phyloP scores from a whole-genome alignment of 2,113 vertebrate genomes.

The Cebus imitator region DNA sequence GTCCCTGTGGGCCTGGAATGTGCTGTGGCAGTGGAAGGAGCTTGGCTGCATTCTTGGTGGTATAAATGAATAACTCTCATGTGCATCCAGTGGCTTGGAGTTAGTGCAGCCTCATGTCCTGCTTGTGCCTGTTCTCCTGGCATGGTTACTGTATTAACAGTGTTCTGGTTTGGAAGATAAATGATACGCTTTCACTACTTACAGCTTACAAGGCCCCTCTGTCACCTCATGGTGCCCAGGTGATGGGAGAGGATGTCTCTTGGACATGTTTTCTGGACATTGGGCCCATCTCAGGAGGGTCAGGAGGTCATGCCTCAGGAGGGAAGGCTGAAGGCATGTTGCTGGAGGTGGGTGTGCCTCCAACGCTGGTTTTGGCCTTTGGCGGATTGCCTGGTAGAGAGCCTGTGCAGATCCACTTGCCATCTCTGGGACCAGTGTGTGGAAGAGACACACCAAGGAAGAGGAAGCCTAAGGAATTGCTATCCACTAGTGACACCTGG shows the following conservation, averaged over 20 bases:
- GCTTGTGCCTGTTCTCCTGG: neutral
- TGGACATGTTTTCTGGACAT: neutral
- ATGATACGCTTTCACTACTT: neutral
- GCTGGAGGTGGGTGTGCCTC: neutral
- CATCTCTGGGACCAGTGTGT: neutral
- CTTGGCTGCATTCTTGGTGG: neutral
- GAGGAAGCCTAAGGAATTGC: neutral
- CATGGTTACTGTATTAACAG: neutral
- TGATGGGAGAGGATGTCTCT: neutral
- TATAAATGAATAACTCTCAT: neutral
- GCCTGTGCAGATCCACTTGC: neutral
- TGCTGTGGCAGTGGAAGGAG: neutral
- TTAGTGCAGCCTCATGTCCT: neutral
- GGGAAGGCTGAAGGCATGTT: neutral
- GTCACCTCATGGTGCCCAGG: neutral
- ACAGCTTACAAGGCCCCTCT: neutral
- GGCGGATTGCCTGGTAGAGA: neutral
- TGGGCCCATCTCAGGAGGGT: neutral
- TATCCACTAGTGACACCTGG: neutral
- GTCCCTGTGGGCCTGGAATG: neutral
- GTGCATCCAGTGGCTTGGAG: neutral
- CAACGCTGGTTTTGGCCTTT: neutral
- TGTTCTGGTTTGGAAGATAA: neutral
- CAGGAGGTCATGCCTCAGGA: neutral
- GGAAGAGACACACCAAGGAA: neutral